Evolutionary conservation across 2,113 vertebrate genomes (phyloP).

Genomic region (Oriolus oriolus): DNA sequence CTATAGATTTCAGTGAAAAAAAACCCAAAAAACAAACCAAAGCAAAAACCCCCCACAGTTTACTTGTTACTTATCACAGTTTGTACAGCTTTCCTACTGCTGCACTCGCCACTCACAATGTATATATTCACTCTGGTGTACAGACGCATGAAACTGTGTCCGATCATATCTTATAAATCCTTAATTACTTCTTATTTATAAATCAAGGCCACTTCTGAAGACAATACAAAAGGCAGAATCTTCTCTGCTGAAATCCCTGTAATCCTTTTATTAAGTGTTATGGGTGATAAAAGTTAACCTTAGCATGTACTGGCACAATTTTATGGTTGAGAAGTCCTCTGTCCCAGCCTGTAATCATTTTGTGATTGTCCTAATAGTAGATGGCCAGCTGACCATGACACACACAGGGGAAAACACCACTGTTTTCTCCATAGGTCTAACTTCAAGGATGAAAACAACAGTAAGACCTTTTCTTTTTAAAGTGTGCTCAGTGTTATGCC

Average conservation of each 20-base stretch:
- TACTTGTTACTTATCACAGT: conserved; percentile 23
- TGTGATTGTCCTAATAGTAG: neutral
- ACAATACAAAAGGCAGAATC: neutral
- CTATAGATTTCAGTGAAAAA: neutral
- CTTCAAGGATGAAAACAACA: neutral
- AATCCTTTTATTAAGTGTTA: neutral
- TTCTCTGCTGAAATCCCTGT: neutral
- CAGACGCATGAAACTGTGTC: neutral
- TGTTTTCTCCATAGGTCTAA: neutral
- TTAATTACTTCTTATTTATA: neutral
- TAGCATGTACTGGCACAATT: neutral
- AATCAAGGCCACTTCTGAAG: neutral
- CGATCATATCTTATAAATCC: neutral
- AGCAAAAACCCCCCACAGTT: neutral
- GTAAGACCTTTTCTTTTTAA: neutral
- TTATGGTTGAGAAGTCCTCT: neutral
- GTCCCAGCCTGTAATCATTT: neutral
- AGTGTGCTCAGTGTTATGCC: neutral
- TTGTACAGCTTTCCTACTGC: neutral
- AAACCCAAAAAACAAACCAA: neutral
- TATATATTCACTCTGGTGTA: neutral
- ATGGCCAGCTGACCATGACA: neutral
- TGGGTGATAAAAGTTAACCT: neutral
- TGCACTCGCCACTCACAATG: neutral
- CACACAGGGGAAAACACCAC: neutral